Conservation (phyloP, 2,113 vertebrate species). For the Varanus komodoensis region DNA sequence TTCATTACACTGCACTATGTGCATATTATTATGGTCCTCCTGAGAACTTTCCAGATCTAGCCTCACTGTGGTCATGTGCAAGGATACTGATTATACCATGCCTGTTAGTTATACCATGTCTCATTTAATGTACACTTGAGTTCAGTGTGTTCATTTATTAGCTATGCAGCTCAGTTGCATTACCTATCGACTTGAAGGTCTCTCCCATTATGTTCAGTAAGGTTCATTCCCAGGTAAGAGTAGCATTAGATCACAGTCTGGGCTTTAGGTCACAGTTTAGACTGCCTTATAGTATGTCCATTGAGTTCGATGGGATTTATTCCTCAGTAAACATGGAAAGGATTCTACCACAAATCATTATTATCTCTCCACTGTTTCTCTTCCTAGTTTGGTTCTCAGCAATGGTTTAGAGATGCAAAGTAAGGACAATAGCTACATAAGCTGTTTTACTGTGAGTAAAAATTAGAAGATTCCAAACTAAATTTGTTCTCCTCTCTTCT, state of each 20-base stretch:
- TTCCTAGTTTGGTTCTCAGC: neutral
- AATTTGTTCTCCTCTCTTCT: conserved; percentile 16
- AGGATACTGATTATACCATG: neutral
- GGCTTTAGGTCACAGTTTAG: neutral
- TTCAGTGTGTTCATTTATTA: neutral
- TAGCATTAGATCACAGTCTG: no score
- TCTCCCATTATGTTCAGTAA: no score
- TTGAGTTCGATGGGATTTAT: neutral
- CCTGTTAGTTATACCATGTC: neutral
- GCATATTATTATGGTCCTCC: neutral
- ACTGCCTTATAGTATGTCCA: neutral
- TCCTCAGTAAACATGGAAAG: neutral
- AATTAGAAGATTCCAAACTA: conserved; percentile 4
- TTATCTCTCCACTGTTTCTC: neutral
- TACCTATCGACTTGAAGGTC: no score
- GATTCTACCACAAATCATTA: neutral
- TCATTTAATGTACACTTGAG: neutral
- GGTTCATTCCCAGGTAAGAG: no score
- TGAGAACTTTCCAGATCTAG: neutral
- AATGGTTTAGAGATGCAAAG: neutral
- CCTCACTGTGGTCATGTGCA: neutral
- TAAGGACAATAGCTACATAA: neutral
- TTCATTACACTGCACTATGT: neutral
- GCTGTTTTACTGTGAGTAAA: neutral
- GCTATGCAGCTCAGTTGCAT: neutral